Percentiles rank a stretch among this genome's conserved stretches.
phyloP scores from a whole-genome alignment of 2,113 vertebrate species.

The Erythrolamprus reginae region DNA sequence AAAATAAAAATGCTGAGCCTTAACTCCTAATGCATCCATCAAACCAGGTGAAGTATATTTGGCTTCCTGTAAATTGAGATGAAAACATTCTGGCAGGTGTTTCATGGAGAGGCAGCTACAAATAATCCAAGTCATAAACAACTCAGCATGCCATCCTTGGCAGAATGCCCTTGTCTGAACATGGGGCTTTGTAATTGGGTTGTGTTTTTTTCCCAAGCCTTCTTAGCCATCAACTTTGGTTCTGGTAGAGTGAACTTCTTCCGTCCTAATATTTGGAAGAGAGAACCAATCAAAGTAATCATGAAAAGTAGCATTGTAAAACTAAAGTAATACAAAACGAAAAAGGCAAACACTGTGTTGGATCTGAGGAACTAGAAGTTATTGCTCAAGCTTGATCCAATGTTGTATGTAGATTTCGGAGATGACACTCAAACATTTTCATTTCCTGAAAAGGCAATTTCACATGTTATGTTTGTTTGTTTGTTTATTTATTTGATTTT shows the following conservation, averaged over 20 bases:
- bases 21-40: neutral
- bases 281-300: constrained; percentile 50
- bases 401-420: neutral
- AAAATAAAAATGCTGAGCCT: neutral
- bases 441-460: neutral
- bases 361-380: neutral
- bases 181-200: constrained; percentile 11
- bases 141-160: constrained; percentile 55
- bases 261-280: constrained; percentile 26
- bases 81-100: constrained; percentile 55
- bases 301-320: neutral
- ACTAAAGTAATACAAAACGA: neutral
- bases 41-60: constrained; percentile 52
- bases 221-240: constrained; percentile 42
- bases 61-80: constrained; percentile 53
- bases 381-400: neutral
- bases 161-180: constrained; percentile 59
- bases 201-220: neutral
- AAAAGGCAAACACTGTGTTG: neutral
- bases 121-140: constrained; percentile 61
- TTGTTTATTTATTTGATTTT: too few relatives aligned
- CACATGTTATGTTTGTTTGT: neutral
- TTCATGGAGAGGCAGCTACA: constrained; percentile 56
- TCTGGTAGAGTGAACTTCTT: constrained; percentile 37
- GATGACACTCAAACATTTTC: neutral